phyloP scores from a whole-genome alignment of 1,140 invertebrate species.

The Drosophila elegans region DNA sequence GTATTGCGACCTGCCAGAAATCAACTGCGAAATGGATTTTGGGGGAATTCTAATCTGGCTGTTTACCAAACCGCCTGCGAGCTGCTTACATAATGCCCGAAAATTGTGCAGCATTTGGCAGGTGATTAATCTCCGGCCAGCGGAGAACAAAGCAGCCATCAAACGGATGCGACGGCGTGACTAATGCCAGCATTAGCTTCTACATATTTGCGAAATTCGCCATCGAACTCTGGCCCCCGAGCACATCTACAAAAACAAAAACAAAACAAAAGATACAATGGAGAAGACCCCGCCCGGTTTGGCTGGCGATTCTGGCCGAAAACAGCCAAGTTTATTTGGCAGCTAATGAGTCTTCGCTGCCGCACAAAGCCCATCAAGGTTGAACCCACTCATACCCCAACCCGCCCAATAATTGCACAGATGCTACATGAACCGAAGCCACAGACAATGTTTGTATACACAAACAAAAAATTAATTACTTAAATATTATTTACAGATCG shows the following conservation, averaged over 20 bases:
- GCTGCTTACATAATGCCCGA: slow-evolving; percentile 54
- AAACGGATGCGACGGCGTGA: slow-evolving; percentile 55
- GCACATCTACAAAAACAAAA: slow-evolving; percentile 4
- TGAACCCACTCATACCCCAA: slow-evolving; percentile 15
- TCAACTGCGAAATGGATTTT: slow-evolving; percentile 17
- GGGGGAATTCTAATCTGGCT: slow-evolving; percentile 38
- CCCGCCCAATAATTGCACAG: slow-evolving; percentile 41
- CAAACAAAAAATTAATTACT: neutral
- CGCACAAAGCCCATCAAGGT: slow-evolving; percentile 43
- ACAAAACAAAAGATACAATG: slow-evolving; percentile 35
- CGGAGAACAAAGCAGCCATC: slow-evolving; percentile 27
- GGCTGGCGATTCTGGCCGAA: slow-evolving; percentile 32
- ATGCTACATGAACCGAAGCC: slow-evolving; percentile 28
- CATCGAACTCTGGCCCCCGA: slow-evolving; percentile 57
- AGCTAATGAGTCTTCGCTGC: slow-evolving; percentile 59
- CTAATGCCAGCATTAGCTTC: slow-evolving; percentile 75
- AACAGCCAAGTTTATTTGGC: slow-evolving; percentile 54
- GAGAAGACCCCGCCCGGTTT: slow-evolving; percentile 36
- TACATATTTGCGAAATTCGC: slow-evolving; percentile 64
- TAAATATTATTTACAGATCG: neutral
- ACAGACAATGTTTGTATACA: slow-evolving; percentile 14
- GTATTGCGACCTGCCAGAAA: slow-evolving; percentile 13
- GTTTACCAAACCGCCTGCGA: slow-evolving; percentile 16
- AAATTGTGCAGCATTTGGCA: slow-evolving; percentile 54
- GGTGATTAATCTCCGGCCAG: slow-evolving; percentile 53